phyloP scores from a whole-genome alignment of 2,888 invertebrate species.

The Brachycybe producta region DNA sequence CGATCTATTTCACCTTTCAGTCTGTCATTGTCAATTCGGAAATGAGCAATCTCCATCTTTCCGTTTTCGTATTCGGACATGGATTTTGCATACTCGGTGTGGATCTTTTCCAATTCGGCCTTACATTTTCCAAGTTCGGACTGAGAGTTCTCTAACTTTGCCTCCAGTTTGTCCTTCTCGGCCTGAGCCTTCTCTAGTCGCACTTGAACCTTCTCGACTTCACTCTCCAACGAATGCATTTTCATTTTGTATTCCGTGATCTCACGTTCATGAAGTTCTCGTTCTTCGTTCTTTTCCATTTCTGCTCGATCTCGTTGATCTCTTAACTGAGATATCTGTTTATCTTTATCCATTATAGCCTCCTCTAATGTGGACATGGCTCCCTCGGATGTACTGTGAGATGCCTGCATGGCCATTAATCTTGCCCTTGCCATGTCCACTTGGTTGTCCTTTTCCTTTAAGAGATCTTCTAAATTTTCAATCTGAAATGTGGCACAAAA shows the following conservation, averaged over 20 bases:
- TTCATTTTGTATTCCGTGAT: slow-evolving; percentile 92
- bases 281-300: slow-evolving; percentile 89
- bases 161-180: slow-evolving; percentile 80
- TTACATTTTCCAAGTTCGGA: slow-evolving; percentile 87
- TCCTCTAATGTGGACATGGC: slow-evolving; percentile 86
- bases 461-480: slow-evolving; percentile 89
- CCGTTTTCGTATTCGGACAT: slow-evolving; percentile 80
- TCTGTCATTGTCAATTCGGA: slow-evolving; percentile 59
- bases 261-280: slow-evolving; percentile 82
- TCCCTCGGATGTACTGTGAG: slow-evolving; percentile 81
- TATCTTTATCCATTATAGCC: slow-evolving; percentile 90
- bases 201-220: slow-evolving; percentile 45
- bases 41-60: slow-evolving; percentile 52
- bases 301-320: slow-evolving; percentile 92
- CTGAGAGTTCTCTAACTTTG: slow-evolving; percentile 81
- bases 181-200: slow-evolving; percentile 78
- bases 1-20: slow-evolving; percentile 45
- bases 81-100: slow-evolving; percentile 74
- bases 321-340: slow-evolving; percentile 84
- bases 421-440: slow-evolving; percentile 87
- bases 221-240: slow-evolving; percentile 75
- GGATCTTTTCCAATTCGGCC: slow-evolving; percentile 82
- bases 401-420: slow-evolving; percentile 78
- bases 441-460: slow-evolving; percentile 97
- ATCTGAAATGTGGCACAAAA: slow-evolving; percentile 56